Conservation (phyloP, 2,888 invertebrate genomes). For the Calliopum simillimum region DNA sequence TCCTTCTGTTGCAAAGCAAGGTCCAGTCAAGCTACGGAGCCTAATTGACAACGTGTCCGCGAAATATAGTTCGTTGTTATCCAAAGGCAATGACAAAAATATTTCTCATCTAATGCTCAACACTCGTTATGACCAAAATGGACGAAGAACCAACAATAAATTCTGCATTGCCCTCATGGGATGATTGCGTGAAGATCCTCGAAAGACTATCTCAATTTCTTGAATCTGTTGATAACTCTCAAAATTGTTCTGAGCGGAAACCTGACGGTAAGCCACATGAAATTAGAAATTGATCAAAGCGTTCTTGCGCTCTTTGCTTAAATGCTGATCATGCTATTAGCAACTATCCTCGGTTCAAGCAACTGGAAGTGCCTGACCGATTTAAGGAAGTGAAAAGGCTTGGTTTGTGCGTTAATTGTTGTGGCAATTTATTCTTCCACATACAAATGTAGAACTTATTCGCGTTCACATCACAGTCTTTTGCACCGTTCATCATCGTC, state of each 20-base stretch:
- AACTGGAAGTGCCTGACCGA: background rate
- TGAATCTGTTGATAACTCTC: too few species aligned
- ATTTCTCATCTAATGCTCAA: conserved; percentile 18
- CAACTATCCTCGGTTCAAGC: background rate
- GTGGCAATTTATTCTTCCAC: background rate
- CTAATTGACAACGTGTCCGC: conserved; percentile 30
- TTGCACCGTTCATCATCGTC: background rate
- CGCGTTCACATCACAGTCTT: conserved; percentile 11
- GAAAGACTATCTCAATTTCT: conserved; percentile 1
- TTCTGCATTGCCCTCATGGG: conserved; percentile 27
- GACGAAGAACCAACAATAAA: conserved; percentile 27
- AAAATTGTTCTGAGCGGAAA: too few species aligned
- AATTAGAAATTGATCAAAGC: too few species aligned
- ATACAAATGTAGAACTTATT: background rate
- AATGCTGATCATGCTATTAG: background rate
- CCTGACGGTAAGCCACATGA: too few species aligned
- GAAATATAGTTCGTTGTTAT: conserved; percentile 24
- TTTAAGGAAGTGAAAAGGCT: conserved; percentile 11
- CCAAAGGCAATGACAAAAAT: conserved; percentile 24
- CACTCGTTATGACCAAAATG: conserved; percentile 26
- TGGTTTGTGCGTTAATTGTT: conserved; percentile 4
- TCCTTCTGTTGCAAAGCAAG: conserved; percentile 6
- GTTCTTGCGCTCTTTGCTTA: background rate
- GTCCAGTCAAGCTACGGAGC: conserved; percentile 21
- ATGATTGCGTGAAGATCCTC: conserved; percentile 28